Evolutionary conservation across 2,888 invertebrate species (phyloP).

Genomic region (Campoplex nolae): DNA sequence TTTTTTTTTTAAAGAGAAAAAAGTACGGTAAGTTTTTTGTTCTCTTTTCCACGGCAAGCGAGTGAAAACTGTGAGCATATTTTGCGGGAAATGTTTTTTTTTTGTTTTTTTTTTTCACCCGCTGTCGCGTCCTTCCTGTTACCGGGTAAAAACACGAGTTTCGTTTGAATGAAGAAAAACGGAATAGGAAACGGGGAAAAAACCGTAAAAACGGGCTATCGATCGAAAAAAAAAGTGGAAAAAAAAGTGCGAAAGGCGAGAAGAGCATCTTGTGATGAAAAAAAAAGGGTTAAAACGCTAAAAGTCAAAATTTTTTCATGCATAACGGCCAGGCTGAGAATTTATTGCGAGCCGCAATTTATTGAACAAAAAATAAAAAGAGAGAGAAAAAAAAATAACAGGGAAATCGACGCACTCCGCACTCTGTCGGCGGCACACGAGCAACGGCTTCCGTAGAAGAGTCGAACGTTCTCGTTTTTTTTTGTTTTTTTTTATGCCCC

Average conservation of each 20-base stretch:
- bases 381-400: conserved; percentile 15
- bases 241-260: conserved; percentile 5
- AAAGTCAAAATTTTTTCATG: conserved; percentile 45
- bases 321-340: conserved; percentile 49
- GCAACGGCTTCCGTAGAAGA: conserved; percentile 53
- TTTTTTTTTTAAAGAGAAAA: conserved; percentile 28
- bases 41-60: conserved; percentile 10
- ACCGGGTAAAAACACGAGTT: conserved; percentile 30
- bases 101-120: conserved; percentile 26
- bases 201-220: conserved; percentile 25
- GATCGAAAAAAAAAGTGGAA: conserved; percentile 20
- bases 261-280: conserved; percentile 28
- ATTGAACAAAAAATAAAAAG: conserved; percentile 15
- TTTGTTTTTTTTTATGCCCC: neutral
- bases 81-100: conserved; percentile 51
- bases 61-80: conserved; percentile 46
- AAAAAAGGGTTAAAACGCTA: conserved; percentile 60
- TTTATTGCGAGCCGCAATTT: conserved; percentile 61
- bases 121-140: too few species aligned
- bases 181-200: conserved; percentile 41
- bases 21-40: conserved; percentile 47
- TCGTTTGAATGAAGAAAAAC: conserved; percentile 26
- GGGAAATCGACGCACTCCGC: neutral
- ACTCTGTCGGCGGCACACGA: neutral
- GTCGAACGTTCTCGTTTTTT: conserved; percentile 48